phyloP scores from a whole-genome alignment of 92 coral and sea anemone species.

The Paramuricea clavata region DNA sequence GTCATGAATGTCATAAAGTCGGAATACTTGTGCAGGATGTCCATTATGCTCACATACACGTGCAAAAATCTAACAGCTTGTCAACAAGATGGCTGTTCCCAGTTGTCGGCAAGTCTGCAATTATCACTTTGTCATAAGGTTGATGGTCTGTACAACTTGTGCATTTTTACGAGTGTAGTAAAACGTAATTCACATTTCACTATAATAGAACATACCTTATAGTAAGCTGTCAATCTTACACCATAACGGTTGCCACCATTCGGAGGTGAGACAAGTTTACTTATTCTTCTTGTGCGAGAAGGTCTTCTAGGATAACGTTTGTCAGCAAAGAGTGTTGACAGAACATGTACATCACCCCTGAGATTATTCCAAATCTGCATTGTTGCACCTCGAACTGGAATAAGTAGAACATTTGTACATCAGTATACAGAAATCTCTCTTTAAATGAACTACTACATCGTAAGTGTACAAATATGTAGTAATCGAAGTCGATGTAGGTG shows the following conservation, averaged over 20 bases:
- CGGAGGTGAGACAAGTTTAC: background rate
- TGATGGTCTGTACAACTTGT: too few relatives aligned
- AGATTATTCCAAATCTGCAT: background rate
- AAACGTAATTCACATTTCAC: too few relatives aligned
- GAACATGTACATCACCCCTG: background rate
- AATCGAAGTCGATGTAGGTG: background rate
- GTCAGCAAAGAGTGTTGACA: background rate
- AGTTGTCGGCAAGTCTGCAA: too few relatives aligned
- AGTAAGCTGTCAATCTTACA: background rate
- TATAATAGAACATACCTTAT: background rate
- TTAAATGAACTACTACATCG: too few relatives aligned
- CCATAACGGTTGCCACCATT: constrained; percentile 2
- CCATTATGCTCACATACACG: too few relatives aligned
- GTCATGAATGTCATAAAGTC: too few relatives aligned
- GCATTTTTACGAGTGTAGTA: too few relatives aligned
- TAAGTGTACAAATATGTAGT: background rate
- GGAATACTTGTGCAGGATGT: too few relatives aligned
- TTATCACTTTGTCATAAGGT: too few relatives aligned
- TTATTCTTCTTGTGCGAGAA: background rate
- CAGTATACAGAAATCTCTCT: background rate
- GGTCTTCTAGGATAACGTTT: background rate
- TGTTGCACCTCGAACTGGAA: background rate
- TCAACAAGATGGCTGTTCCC: too few relatives aligned
- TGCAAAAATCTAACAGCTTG: too few relatives aligned
- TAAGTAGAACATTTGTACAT: background rate